These are phyloP conservation scores for Jacana jacana DNA, from an alignment of 2,113 vertebrate species.

Conservation along the genomic window DNA sequence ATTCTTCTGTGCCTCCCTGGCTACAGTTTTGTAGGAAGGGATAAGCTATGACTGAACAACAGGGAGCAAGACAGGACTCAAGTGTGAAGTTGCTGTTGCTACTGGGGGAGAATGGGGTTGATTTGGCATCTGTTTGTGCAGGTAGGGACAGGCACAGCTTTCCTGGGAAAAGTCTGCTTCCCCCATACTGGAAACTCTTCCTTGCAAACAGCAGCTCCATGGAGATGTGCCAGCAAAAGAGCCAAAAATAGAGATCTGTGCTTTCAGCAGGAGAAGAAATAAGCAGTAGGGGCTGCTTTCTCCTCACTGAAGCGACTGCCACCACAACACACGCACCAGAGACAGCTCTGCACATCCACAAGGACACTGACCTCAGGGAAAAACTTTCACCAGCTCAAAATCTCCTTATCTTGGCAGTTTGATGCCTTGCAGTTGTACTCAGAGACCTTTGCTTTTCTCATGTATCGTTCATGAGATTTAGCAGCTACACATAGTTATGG, in stretches of 20 bases:
- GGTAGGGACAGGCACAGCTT: background rate
- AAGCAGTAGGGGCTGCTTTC: background rate
- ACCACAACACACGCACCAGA: background rate
- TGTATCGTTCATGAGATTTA: background rate
- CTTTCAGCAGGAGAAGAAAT: background rate
- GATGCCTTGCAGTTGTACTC: background rate
- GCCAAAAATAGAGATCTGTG: background rate
- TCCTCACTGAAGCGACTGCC: background rate
- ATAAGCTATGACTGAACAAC: background rate
- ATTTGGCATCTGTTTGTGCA: background rate
- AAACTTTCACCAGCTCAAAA: background rate
- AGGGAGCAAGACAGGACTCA: background rate
- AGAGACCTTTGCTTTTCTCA: background rate
- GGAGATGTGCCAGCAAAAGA: background rate
- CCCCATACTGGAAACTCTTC: background rate
- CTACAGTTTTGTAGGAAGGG: background rate
- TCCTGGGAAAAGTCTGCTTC: background rate
- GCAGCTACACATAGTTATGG: background rate
- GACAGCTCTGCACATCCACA: background rate
- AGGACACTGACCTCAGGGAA: background rate
- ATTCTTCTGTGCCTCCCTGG: background rate
- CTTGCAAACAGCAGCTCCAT: background rate
- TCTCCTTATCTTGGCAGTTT: background rate
- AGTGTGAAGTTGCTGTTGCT: background rate
- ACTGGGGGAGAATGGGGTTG: background rate